Conservation (phyloP, 92 coral and sea anemone species). For the Umimayanthus chanpuru region DNA sequence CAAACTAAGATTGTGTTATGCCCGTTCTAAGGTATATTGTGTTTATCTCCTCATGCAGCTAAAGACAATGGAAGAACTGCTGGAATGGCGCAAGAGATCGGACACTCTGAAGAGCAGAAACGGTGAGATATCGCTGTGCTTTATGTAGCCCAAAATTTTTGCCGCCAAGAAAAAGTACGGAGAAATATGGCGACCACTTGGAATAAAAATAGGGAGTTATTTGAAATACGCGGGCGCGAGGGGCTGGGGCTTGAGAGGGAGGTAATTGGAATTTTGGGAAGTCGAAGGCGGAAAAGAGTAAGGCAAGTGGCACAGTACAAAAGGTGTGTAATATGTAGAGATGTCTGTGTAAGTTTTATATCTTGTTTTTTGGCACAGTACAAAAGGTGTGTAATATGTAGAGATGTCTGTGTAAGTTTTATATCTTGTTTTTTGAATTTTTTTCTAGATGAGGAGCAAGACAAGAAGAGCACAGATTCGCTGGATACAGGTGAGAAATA, state of each 20-base stretch:
- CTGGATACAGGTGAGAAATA: conserved; percentile 34
- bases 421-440: not conserved
- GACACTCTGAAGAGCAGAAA: conserved; percentile 15
- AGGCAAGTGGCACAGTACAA: too few species aligned
- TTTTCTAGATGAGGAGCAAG: conserved; percentile 29
- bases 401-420: too few species aligned
- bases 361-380: too few species aligned
- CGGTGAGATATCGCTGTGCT: conserved; percentile 16
- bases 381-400: too few species aligned
- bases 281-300: too few species aligned
- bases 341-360: too few species aligned
- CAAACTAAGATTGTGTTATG: not conserved
- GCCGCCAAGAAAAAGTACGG: too few species aligned
- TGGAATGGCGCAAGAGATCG: conserved; percentile 46
- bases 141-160: too few species aligned
- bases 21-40: not conserved
- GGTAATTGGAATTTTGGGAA: too few species aligned
- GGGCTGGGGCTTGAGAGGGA: too few species aligned
- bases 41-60: conserved; percentile 29
- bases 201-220: not conserved
- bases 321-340: too few species aligned
- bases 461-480: conserved; percentile 25
- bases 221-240: not conserved
- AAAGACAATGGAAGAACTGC: conserved; percentile 55
- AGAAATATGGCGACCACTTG: too few species aligned